phyloP scores from a whole-genome alignment of 2,888 invertebrate species.

The Ctenicera cuprea region DNA sequence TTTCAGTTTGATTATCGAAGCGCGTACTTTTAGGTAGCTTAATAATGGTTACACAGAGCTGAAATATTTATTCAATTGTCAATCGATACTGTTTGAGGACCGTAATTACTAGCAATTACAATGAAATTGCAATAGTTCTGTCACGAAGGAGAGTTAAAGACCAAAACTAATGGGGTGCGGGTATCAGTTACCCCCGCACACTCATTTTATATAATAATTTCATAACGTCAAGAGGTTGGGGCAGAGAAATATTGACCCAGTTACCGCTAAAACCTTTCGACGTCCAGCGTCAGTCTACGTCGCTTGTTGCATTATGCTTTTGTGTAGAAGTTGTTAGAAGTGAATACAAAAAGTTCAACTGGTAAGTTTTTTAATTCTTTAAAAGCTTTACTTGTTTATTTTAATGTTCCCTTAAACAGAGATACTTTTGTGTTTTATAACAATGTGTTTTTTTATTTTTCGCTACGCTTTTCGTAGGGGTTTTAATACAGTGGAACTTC shows the following conservation, averaged over 20 bases:
- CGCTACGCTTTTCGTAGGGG: too few species aligned
- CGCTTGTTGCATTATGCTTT: conserved; percentile 42
- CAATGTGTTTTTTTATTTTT: too few species aligned
- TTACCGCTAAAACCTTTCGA: conserved; percentile 38
- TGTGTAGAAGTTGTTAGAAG: conserved; percentile 17
- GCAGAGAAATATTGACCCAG: conserved; percentile 45
- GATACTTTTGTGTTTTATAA: too few species aligned
- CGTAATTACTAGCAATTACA: conserved; percentile 6
- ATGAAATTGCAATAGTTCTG: conserved; percentile 18
- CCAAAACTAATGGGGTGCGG: conserved; percentile 12
- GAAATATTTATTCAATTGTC: conserved; percentile 10
- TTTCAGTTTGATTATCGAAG: conserved; percentile 4
- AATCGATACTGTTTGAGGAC: conserved; percentile 8
- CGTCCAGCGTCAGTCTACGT: conserved; percentile 33
- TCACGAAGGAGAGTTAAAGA: conserved; percentile 20
- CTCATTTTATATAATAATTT: conserved; percentile 19
- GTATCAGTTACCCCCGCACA: conserved; percentile 18
- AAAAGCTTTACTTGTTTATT: neutral
- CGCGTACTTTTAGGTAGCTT: neutral
- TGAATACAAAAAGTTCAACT: neutral
- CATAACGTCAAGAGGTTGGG: conserved; percentile 32
- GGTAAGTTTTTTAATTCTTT: conserved; percentile 15
- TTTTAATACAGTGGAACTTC: too few species aligned
- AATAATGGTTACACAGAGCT: neutral
- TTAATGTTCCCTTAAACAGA: too few species aligned